These are phyloP conservation scores for Hyla sarda DNA, from an alignment of 2,113 vertebrate genomes.

Conservation along the genomic window DNA sequence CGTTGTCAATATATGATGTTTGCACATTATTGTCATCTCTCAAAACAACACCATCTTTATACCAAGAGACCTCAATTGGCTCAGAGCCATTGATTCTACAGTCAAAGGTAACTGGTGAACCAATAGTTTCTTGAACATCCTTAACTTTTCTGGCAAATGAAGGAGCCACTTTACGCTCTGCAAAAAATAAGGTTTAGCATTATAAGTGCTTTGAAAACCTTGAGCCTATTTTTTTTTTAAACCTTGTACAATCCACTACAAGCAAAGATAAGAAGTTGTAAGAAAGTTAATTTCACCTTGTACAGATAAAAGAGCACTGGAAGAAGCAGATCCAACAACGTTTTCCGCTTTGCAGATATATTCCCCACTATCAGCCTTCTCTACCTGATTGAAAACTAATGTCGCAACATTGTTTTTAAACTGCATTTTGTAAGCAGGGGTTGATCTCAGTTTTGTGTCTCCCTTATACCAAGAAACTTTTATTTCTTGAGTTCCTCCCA, in stretches of 20 bases:
- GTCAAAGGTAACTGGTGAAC: constrained; percentile 86
- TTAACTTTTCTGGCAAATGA: constrained; percentile 92
- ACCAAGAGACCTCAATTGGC: constrained; percentile 91
- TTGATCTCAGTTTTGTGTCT: constrained; percentile 91
- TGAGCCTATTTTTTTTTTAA: neutral
- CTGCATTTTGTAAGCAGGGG: constrained; percentile 87
- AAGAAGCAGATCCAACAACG: constrained; percentile 83
- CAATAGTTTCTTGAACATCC: constrained; percentile 87
- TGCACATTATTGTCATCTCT: constrained; percentile 77
- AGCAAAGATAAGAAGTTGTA: constrained; percentile 16
- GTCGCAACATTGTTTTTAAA: constrained; percentile 88
- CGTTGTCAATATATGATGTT: constrained; percentile 86
- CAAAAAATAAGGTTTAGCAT: constrained; percentile 64
- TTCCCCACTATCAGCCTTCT: constrained; percentile 87
- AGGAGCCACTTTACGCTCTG: constrained; percentile 93
- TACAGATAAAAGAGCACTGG: constrained; percentile 84
- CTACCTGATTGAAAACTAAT: constrained; percentile 85
- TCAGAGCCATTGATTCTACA: constrained; percentile 93
- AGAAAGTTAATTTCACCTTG: constrained; percentile 80
- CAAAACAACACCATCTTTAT: constrained; percentile 87
- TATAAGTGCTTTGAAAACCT: constrained; percentile 18
- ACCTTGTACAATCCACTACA: neutral
- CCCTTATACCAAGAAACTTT: constrained; percentile 98
- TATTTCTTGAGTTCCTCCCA: constrained; percentile 93
- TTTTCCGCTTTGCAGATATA: constrained; percentile 97